Evolutionary conservation across 1,140 invertebrate genomes (phyloP), one percentile per base, ranked within the genome.

Genomic region (Diabrotica undecimpunctata): DNA sequence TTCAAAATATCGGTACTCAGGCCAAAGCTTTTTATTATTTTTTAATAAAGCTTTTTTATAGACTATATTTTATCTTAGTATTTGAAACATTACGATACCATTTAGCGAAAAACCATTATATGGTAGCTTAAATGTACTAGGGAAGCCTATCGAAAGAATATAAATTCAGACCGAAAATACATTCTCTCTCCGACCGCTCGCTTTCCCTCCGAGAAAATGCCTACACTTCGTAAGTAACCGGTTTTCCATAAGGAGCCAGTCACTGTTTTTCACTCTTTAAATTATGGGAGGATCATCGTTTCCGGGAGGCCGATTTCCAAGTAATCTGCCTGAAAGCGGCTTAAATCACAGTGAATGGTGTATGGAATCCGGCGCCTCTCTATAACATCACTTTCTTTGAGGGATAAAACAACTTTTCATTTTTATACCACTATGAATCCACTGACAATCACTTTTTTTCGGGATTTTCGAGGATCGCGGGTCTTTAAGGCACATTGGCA

Each of bases 241-340:
- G 8, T 46, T 46, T 46, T 46, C 41, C 8, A 46, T 46, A 60
- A 51, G 58, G 36, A 60, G 39, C 58, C 46, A 60, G 58, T 51
- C 58, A 50, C n/a, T 60, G 10, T 60, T 57, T 57, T 37, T 37
- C 55, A 60, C 58, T 60, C 12, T 12, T 14, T 60, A 51, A 60
- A 60, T 60, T 50, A 60, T 60, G 38, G 13, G 50, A 14, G 58
- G 46, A 60, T 60, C 58, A 60, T 60, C 58, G 37, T 60, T 60
- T 60, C 58, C 59, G 46, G 39, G 54, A 14, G 61, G 38, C 61
- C 61, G 61, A 51, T 62, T 39, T 38, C 61, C 51, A 11, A 54
- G 53, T 62, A 62, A 62, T 62, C 61, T 62, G 61, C 61, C 53
- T 62, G 61, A 62, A 55, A 62, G 61, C 61, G 51, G 61, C 61